Conservation (phyloP, 2,113 vertebrate species). For the Gasterosteus aculeatus region DNA sequence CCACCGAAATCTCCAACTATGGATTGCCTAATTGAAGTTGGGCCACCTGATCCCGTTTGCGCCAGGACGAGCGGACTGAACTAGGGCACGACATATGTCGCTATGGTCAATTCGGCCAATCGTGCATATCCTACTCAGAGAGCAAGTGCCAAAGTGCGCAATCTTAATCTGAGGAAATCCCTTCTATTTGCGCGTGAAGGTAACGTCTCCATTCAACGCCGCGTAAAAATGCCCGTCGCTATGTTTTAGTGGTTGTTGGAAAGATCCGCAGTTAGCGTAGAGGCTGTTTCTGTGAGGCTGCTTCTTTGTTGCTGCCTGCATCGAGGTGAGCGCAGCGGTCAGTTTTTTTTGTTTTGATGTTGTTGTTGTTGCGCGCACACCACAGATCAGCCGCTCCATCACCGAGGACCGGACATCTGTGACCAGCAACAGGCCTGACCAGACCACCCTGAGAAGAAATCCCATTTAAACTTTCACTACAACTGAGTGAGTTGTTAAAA, state of each 20-base stretch:
- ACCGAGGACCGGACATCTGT: constrained; percentile 12
- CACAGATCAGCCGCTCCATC: constrained; percentile 26
- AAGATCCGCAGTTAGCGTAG: constrained; percentile 55
- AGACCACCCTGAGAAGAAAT: not conserved
- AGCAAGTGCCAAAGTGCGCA: constrained; percentile 28
- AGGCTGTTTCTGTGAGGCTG: not conserved
- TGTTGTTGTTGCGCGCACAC: constrained; percentile 1
- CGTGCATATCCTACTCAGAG: constrained; percentile 40
- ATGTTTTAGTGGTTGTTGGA: constrained; percentile 49
- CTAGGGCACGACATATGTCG: constrained; percentile 38
- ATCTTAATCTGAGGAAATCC: constrained; percentile 22
- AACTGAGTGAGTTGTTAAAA: constrained; percentile 41
- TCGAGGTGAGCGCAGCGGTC: not conserved
- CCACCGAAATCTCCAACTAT: constrained; percentile 48
- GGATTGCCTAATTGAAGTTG: constrained; percentile 67
- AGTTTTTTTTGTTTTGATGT: constrained; percentile 5
- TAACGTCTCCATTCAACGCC: not conserved
- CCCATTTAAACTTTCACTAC: constrained; percentile 24
- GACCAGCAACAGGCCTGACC: constrained; percentile 24
- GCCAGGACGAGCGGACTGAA: constrained; percentile 31
- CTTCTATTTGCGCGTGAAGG: constrained; percentile 48
- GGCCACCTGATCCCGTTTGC: constrained; percentile 59
- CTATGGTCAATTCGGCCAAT: constrained; percentile 56
- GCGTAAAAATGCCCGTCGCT: constrained; percentile 14
- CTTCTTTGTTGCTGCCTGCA: not conserved